Evolutionary conservation across 2,113 vertebrate genomes (phyloP).

Genomic region (Neolamprologus toae): DNA sequence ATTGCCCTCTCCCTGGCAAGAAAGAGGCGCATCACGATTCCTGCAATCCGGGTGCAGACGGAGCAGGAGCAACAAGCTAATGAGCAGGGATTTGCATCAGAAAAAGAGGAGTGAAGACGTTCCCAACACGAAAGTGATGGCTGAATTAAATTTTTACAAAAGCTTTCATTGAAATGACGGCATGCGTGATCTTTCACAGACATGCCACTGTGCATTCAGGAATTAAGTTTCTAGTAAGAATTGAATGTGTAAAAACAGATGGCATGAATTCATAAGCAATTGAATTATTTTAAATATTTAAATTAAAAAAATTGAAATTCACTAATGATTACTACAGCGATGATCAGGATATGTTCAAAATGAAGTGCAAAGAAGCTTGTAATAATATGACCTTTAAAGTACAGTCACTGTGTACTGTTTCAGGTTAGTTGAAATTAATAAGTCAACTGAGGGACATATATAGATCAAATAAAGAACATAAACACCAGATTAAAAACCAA

Average conservation of each 20-base stretch:
- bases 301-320: slow-evolving; percentile 36
- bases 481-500: background rate
- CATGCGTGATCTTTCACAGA: slow-evolving; percentile 15
- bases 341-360: slow-evolving; percentile 35
- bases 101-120: slow-evolving; percentile 28
- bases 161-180: slow-evolving; percentile 33
- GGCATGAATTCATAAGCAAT: background rate
- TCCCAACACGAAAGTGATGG: background rate
- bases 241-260: background rate
- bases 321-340: background rate
- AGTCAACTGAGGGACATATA: background rate
- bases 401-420: slow-evolving; percentile 42
- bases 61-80: background rate
- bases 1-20: slow-evolving; percentile 62
- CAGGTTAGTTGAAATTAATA: background rate
- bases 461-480: background rate
- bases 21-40: slow-evolving; percentile 38
- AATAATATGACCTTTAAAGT: slow-evolving; percentile 37
- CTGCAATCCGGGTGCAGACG: slow-evolving; percentile 30
- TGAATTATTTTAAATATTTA: background rate
- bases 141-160: slow-evolving; percentile 15
- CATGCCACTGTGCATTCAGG: background rate
- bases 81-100: background rate
- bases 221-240: background rate
- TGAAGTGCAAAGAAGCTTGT: slow-evolving; percentile 37